These are phyloP conservation scores for Electrophaes corylata DNA, from an alignment of 2,888 invertebrate genomes.

Conservation along the genomic window DNA sequence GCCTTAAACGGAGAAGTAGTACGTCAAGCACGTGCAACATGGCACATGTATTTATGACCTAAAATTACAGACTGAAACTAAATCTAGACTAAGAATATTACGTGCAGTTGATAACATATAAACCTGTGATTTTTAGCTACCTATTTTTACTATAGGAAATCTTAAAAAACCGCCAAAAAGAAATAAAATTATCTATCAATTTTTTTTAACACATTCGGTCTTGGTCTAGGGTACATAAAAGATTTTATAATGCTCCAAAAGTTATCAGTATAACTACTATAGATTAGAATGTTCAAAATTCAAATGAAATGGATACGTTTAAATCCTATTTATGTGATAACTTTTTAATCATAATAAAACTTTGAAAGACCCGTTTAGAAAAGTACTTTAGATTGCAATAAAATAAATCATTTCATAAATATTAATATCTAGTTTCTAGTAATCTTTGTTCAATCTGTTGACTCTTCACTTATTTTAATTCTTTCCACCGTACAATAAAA, in stretches of 20 bases:
- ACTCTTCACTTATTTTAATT: conserved; percentile 16
- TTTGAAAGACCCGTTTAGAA: too few species aligned
- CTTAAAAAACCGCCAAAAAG: neutral
- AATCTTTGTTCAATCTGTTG: conserved; percentile 26
- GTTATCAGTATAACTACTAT: too few species aligned
- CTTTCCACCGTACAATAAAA: too few species aligned
- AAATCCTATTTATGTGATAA: too few species aligned
- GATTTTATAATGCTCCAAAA: too few species aligned
- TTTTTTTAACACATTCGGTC: too few species aligned
- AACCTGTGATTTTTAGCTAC: neutral
- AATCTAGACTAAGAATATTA: conserved; percentile 24
- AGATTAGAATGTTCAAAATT: too few species aligned
- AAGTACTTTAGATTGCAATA: too few species aligned
- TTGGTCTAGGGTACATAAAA: too few species aligned
- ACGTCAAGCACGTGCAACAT: conserved; percentile 77
- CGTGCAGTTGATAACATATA: neutral
- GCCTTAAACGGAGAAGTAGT: conserved; percentile 53
- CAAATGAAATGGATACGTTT: too few species aligned
- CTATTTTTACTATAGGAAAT: neutral
- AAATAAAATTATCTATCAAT: too few species aligned
- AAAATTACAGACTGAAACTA: conserved; percentile 38
- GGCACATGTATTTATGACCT: conserved; percentile 77
- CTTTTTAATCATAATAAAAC: too few species aligned
- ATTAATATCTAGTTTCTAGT: conserved; percentile 37
- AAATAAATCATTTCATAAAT: conserved; percentile 21